Conservation (phyloP, 2,113 vertebrate genomes). For the Podiceps cristatus region DNA sequence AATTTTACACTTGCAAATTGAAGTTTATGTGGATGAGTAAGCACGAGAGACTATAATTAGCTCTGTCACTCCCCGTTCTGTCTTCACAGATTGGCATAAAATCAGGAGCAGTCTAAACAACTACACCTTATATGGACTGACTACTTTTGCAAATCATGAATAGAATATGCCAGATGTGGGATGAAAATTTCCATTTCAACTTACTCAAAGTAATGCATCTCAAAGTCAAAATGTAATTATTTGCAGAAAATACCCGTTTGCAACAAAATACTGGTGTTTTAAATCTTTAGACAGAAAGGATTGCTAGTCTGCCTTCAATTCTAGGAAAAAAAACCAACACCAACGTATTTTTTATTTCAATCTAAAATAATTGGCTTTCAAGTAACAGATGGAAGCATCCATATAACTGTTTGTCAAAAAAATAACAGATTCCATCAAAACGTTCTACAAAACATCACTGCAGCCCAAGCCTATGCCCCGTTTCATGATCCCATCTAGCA, state of each 20-base stretch:
- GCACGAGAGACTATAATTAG: neutral
- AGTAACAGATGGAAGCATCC: neutral
- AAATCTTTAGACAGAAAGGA: neutral
- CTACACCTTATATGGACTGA: neutral
- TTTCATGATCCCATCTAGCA: neutral
- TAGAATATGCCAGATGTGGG: neutral
- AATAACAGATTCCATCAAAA: neutral
- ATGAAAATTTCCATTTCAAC: neutral
- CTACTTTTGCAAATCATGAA: neutral
- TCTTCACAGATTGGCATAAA: neutral
- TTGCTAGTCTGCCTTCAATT: neutral
- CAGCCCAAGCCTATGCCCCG: neutral
- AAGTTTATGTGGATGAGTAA: neutral
- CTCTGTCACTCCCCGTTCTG: neutral
- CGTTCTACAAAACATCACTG: neutral
- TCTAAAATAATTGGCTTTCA: neutral
- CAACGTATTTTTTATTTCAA: neutral
- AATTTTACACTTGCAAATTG: neutral
- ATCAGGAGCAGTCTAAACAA: neutral
- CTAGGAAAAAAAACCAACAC: neutral
- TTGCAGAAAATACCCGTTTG: neutral
- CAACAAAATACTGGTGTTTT: neutral
- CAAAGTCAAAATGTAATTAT: neutral
- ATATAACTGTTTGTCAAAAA: neutral
- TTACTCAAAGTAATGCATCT: neutral